A percentile compares a stretch with the other conserved stretches of the same genome.
phyloP scores from a whole-genome alignment of 1,140 invertebrate genomes.

The Anagrus nilaparvatae region DNA sequence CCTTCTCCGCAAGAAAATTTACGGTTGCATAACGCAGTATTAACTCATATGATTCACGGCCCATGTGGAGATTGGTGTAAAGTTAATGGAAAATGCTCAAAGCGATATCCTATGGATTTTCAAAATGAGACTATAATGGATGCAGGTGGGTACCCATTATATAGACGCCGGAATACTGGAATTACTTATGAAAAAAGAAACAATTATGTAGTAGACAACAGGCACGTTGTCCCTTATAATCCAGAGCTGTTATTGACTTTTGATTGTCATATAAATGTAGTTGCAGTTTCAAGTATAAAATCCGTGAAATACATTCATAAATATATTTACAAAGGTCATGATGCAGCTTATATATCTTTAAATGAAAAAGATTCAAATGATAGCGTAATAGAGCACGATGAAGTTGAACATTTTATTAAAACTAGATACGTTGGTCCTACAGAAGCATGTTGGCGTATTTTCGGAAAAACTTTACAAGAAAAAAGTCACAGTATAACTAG shows the following conservation, averaged over 20 bases:
- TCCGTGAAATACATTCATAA: conserved; percentile 16
- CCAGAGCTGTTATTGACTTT: conserved; percentile 6
- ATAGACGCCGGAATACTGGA: conserved; percentile 7
- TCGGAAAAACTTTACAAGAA: neutral
- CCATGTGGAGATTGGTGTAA: conserved; percentile 13
- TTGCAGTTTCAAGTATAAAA: conserved; percentile 10
- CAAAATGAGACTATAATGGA: conserved; percentile 13
- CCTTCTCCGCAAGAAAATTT: too few species aligned
- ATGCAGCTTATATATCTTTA: conserved; percentile 10
- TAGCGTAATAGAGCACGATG: neutral
- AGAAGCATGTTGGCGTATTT: too few species aligned
- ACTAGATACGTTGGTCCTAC: conserved; percentile 4
- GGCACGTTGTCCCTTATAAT: conserved; percentile 8
- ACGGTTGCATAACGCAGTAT: too few species aligned
- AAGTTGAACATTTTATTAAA: conserved; percentile 1
- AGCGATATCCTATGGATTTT: conserved; percentile 15
- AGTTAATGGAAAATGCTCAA: conserved; percentile 14
- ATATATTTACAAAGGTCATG: conserved; percentile 14
- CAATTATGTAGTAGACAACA: neutral
- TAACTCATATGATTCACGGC: conserved; percentile 19
- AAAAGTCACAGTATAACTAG: neutral
- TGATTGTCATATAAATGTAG: conserved; percentile 13
- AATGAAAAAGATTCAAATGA: conserved; percentile 2
- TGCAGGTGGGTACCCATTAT: conserved; percentile 15
- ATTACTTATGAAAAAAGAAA: neutral